Base-by-base conservation (phyloP, 2,888 invertebrate species). In the Bruchidius siliquastri region DNA sequence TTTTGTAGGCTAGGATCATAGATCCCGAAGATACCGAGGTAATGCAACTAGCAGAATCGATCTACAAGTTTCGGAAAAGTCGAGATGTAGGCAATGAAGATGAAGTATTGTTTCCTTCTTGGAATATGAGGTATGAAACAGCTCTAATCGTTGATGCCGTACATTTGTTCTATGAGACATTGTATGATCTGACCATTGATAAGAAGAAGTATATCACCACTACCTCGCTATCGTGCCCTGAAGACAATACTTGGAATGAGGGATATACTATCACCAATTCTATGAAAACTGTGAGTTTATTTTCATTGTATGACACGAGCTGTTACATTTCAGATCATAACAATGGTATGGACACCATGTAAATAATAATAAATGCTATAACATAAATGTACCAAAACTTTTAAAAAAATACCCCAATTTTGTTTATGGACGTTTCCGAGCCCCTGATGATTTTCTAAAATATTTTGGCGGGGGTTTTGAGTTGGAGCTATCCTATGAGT, bases 121-220 rank as follows among this genome's bases (percentile, higher is more conserved):
- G 77, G 78, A 80, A 77, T 72, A 74, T 92, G n/a, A 88, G 90
- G 87, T 89, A 94, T 8, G 92, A 93, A 83, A 91, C 94, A 76
- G 96, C 96, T 6, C 88, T 97, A 76, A 89, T 96, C 79, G 93
- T 94, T 83, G 97, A 98, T 84, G 93, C 96, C 0, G 93, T 97
- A 20, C 89, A 90, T 78, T 87, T 97, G 78, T 94, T 96, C 85
- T 92, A 94, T n/a, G 89, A 91, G 82, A 95, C 94, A 69, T 88
- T 96, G 73, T 90, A 91, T 79, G 92, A 92, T 81, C 85, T 94
- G 13, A 79, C 78, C 8, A 68, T 74, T 2, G 76, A 79, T 21
- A 71, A 79, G 32, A 77, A 75, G 26, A 76, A 78, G 21, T 72
- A 75, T 2, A 72, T 79, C 32, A 74, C 73, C 10, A 74, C 76